phyloP scores from a whole-genome alignment of 2,113 vertebrate genomes.

The Microcebus griseorufus region DNA sequence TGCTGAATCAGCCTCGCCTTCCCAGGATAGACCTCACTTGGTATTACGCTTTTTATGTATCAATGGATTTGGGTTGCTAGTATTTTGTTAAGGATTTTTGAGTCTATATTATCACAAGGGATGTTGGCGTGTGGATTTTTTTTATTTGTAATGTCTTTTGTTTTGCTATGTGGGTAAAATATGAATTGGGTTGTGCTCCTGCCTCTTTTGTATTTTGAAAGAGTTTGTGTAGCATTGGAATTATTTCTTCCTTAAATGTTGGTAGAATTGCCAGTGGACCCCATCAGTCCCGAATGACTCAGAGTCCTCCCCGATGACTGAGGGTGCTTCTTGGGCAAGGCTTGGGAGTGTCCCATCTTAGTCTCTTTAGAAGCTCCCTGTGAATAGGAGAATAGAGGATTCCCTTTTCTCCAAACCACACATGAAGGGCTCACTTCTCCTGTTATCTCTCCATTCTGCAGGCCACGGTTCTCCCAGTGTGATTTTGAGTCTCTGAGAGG shows the following conservation, averaged over 20 bases:
- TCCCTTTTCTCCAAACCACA: background rate
- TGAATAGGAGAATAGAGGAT: background rate
- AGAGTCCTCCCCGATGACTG: background rate
- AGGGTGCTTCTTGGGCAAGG: background rate
- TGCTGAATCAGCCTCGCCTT: background rate
- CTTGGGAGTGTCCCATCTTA: background rate
- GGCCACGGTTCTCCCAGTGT: background rate
- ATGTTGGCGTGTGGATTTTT: background rate
- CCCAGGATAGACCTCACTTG: background rate
- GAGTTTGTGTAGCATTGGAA: background rate
- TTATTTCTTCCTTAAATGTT: constrained; percentile 8
- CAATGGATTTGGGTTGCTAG: background rate
- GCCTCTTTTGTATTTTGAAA: background rate
- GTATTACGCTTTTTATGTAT: background rate
- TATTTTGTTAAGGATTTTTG: background rate
- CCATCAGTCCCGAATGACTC: background rate
- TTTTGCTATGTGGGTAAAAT: background rate
- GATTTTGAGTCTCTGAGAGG: background rate
- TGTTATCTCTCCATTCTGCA: background rate
- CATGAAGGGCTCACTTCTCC: no score
- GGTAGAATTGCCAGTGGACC: background rate
- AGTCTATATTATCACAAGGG: background rate
- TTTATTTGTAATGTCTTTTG: background rate
- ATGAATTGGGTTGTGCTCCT: background rate
- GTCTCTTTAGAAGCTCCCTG: background rate